These are phyloP conservation scores for Eupithecia subfuscata DNA, from an alignment of 2,888 invertebrate species.

Conservation along the genomic window DNA sequence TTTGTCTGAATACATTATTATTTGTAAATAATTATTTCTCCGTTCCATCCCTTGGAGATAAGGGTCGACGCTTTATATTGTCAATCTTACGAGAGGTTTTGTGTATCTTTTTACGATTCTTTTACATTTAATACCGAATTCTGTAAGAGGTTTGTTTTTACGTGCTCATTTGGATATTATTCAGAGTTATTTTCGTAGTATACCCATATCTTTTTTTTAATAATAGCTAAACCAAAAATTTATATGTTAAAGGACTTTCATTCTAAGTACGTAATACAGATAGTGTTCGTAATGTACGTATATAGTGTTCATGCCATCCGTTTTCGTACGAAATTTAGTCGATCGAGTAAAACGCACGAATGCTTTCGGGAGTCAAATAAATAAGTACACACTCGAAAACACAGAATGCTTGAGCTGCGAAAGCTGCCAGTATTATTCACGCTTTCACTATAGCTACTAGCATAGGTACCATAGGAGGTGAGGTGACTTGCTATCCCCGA, in stretches of 20 bases:
- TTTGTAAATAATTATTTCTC: slow-evolving; percentile 69
- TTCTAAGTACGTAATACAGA: background rate
- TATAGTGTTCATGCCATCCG: background rate
- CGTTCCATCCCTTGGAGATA: slow-evolving; percentile 48
- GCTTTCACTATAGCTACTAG: no score
- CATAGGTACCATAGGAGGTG: no score
- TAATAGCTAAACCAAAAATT: background rate
- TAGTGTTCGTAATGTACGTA: no score
- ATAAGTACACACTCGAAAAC: background rate
- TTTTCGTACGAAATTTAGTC: background rate
- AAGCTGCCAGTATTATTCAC: no score
- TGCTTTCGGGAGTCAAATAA: background rate
- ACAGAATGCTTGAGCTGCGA: background rate
- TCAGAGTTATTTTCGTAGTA: background rate
- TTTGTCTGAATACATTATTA: slow-evolving; percentile 66
- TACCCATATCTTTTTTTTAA: background rate
- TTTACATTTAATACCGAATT: background rate
- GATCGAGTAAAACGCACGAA: background rate
- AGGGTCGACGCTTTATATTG: slow-evolving; percentile 51
- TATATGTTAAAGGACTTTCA: background rate
- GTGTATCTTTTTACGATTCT: slow-evolving; percentile 16
- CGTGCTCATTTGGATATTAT: background rate
- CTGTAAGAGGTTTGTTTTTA: background rate
- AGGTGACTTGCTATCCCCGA: no score
- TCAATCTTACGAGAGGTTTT: slow-evolving; percentile 23